Conservation (phyloP, 2,888 invertebrate species). For the Epicampocera succincta region DNA sequence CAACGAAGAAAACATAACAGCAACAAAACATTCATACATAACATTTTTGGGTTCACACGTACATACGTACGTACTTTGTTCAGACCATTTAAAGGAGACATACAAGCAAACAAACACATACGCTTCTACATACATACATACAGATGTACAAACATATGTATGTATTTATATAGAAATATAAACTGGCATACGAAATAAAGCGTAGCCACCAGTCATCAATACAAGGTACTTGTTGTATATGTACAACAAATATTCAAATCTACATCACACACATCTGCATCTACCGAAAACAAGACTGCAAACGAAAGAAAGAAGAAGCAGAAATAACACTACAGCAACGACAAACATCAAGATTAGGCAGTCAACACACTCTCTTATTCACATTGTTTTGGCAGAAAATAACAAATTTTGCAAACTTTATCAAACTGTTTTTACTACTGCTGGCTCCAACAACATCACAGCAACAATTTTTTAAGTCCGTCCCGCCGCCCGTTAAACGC, state of each 20-base stretch:
- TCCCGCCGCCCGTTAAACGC: too few relatives aligned
- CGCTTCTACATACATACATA: not conserved
- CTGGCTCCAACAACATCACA: too few relatives aligned
- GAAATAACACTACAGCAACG: constrained; percentile 42
- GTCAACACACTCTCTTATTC: constrained; percentile 51
- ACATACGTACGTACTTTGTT: constrained; percentile 59
- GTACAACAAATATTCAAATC: constrained; percentile 47
- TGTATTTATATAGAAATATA: constrained; percentile 40
- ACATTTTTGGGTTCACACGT: constrained; percentile 52
- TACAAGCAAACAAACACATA: not conserved
- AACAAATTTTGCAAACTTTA: constrained; percentile 58
- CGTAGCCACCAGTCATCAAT: constrained; percentile 77
- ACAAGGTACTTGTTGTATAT: constrained; percentile 62
- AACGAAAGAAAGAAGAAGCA: constrained; percentile 9
- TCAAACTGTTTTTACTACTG: constrained; percentile 72
- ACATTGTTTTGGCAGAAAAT: constrained; percentile 53
- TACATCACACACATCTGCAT: constrained; percentile 10
- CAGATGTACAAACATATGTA: too few relatives aligned
- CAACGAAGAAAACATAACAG: constrained; percentile 3
- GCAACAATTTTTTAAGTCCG: too few relatives aligned
- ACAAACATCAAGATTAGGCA: constrained; percentile 55
- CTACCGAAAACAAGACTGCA: constrained; percentile 13
- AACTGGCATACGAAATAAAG: constrained; percentile 76
- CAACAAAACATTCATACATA: constrained; percentile 51
- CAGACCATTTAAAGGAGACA: constrained; percentile 60